Percentiles rank a stretch among this genome's conserved stretches.
These are phyloP conservation scores for Noturus placidus DNA, from an alignment of 2,113 vertebrate genomes.

Conservation along the genomic window DNA sequence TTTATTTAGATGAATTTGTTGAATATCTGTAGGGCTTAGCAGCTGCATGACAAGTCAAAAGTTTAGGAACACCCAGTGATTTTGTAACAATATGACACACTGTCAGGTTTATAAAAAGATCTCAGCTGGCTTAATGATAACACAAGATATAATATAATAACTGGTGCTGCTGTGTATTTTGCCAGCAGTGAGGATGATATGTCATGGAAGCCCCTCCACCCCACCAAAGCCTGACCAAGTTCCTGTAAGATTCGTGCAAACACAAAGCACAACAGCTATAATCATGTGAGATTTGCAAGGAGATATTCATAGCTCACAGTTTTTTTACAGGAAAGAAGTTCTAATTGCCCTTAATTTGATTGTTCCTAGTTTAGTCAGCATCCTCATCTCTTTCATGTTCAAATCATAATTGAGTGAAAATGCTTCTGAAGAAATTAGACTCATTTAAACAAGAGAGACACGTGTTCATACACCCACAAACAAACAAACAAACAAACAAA, in stretches of 20 bases:
- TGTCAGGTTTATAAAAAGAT: constrained; percentile 41
- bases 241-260: constrained; percentile 49
- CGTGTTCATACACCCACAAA: neutral
- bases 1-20: neutral
- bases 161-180: constrained; percentile 23
- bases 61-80: constrained; percentile 31
- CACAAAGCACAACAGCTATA: constrained; percentile 32
- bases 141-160: constrained; percentile 49
- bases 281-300: constrained; percentile 32
- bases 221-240: constrained; percentile 36
- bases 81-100: constrained; percentile 2
- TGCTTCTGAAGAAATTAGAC: constrained; percentile 50
- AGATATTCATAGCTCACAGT: constrained; percentile 42
- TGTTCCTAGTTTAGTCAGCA: constrained; percentile 56
- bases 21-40: neutral
- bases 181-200: constrained; percentile 13
- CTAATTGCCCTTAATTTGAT: constrained; percentile 57
- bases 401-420: constrained; percentile 53
- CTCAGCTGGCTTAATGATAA: constrained; percentile 35
- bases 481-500: neutral
- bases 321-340: constrained; percentile 38
- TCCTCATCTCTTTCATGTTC: constrained; percentile 56
- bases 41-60: neutral
- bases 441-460: constrained; percentile 42
- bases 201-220: neutral